Evolutionary conservation across 1,140 invertebrate genomes (phyloP), one percentile per base, ranked within the genome.

Genomic region (Pararge aegeria): DNA sequence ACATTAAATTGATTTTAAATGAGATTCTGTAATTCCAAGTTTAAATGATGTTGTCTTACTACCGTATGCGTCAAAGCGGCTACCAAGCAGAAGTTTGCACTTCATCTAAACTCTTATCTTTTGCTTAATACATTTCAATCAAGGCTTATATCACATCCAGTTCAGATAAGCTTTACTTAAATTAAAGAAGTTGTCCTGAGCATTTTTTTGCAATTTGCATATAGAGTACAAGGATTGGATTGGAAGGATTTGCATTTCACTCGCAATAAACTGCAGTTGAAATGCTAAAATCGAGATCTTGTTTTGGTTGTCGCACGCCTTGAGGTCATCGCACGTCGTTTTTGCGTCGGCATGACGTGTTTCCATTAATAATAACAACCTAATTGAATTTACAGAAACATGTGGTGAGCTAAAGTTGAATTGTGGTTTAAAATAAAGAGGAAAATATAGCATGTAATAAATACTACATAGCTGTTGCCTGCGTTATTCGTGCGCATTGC

Each of bases 281-380:
- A 16, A 16, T 16, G 38, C 5, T 13, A 6, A 16, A 40, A 40
- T 40, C 5, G 16, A 40, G 38, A 16, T 46, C 27, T 61, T 64
- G 52, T 62, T 62, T 51, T 49, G 38, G 61, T 46, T 54, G 55
- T 42, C 37, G 19, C 38, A 44, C 44, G 55, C 13, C 38, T 58
- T 64, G 62, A 64, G 55, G 62, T 64, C 62, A 64, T 50, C 62
- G 48, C 16, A 44, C 55, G 55, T 53, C 30, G 50, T 54, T 63
- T 52, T 64, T 64, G 55, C 52, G 24, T 50, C 30, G 9, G 16
- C 44, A 20, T 59, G 9, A 46, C 61, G 61, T 38, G 21, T 15
- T 24, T 30, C 37, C 18, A 20, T 24, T 13, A 48, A 24, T 48
- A 34, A 34, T 34, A 34, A 34, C 12, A 34, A 34, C 30, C 30